These are phyloP conservation scores for Collichthys lucidus DNA, from an alignment of 2,113 vertebrate species.

Conservation along the genomic window DNA sequence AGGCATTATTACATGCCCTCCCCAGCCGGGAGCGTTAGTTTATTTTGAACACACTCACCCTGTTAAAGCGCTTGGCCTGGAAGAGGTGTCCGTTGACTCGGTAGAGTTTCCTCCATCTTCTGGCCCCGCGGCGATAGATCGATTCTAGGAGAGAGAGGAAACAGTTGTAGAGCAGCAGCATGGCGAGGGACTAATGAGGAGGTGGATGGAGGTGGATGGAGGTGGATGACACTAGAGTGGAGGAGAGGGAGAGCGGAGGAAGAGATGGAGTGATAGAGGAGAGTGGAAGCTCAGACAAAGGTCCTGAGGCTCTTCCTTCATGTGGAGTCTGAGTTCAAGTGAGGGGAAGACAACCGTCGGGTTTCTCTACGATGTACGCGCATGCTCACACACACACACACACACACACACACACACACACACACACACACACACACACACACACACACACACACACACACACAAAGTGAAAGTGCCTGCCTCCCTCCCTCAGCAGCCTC, in stretches of 20 bases:
- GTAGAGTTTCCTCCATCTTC: constrained; percentile 99
- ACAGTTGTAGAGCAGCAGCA: constrained; percentile 77
- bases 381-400: background rate
- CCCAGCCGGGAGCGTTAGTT: background rate
- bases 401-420: constrained; percentile 13
- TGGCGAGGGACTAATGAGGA: constrained; percentile 28
- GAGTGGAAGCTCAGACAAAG: background rate
- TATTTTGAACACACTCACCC: constrained; percentile 86
- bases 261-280: background rate
- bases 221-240: background rate
- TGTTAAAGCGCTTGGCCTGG: constrained; percentile 99
- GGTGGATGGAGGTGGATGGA: background rate
- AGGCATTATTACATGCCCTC: background rate
- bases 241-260: background rate
- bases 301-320: constrained; percentile 5
- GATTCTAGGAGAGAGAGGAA: constrained; percentile 88
- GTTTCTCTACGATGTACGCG: background rate
- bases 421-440: constrained; percentile 15
- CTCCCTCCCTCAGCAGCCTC: background rate
- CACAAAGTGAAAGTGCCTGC: constrained; percentile 1
- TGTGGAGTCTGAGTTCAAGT: constrained; percentile 25
- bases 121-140: constrained; percentile 97
- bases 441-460: too few relatives aligned
- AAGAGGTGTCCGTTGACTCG: constrained; percentile 98
- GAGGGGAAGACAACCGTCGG: constrained; percentile 5